Percentiles rank a stretch among this genome's conserved stretches.
Evolutionary conservation across 2,888 invertebrate species (phyloP).

Genomic region (Brachyptera risi): DNA sequence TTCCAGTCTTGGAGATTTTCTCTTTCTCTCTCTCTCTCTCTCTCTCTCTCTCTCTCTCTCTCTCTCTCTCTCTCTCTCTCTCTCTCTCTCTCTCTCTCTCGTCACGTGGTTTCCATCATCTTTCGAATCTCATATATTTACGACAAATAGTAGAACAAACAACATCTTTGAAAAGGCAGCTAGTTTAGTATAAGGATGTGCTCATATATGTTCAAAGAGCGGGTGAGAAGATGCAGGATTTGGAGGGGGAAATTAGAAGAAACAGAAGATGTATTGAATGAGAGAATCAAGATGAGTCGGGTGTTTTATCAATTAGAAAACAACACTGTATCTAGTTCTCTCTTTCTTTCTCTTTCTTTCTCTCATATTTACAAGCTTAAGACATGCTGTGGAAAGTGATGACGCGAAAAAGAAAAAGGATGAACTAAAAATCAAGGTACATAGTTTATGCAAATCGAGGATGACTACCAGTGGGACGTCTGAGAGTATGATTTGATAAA

Average conservation of each 20-base stretch:
- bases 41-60: background rate
- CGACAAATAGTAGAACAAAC: slow-evolving; percentile 20
- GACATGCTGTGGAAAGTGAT: too few relatives aligned
- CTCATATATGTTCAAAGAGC: background rate
- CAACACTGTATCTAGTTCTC: too few relatives aligned
- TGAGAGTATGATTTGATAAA: too few relatives aligned
- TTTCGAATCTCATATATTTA: slow-evolving; percentile 12
- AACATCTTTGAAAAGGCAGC: slow-evolving; percentile 6
- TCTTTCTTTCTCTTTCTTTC: too few relatives aligned
- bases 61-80: background rate
- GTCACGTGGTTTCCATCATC: slow-evolving; percentile 5
- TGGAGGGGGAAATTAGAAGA: background rate
- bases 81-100: background rate
- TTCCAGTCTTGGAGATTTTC: too few relatives aligned
- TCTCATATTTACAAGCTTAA: too few relatives aligned
- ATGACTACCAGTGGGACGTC: too few relatives aligned
- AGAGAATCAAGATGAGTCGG: too few relatives aligned
- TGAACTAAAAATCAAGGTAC: too few relatives aligned
- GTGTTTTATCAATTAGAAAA: too few relatives aligned
- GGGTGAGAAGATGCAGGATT: background rate
- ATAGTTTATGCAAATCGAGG: too few relatives aligned
- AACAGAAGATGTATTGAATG: background rate
- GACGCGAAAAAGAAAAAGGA: too few relatives aligned
- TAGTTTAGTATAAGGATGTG: background rate
- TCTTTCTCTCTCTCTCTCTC: background rate